Conservation (phyloP, 2,888 invertebrate species). For the Latheticus oryzae region DNA sequence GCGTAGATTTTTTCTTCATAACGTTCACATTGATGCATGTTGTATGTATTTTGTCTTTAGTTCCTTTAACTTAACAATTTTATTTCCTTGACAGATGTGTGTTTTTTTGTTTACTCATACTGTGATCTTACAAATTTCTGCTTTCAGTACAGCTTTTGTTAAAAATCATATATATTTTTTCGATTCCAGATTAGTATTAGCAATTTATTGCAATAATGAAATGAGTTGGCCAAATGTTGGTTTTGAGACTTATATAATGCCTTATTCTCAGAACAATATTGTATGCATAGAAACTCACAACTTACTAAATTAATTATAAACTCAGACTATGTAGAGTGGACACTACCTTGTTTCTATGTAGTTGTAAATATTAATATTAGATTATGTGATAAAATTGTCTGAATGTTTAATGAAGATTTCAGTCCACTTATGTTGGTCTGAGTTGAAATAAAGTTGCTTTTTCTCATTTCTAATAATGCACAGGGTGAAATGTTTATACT, state of each 20-base stretch:
- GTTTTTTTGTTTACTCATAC: conserved; percentile 50
- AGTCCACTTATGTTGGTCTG: conserved; percentile 31
- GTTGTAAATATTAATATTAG: conserved; percentile 29
- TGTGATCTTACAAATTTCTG: conserved; percentile 29
- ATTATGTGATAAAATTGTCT: conserved; percentile 24
- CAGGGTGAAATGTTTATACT: conserved; percentile 58
- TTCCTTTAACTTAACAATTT: conserved; percentile 40
- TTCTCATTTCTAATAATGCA: conserved; percentile 53
- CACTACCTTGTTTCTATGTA: conserved; percentile 26
- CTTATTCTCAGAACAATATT: conserved; percentile 58
- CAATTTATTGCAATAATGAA: conserved; percentile 32
- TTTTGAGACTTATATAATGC: conserved; percentile 46
- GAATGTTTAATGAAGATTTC: conserved; percentile 10
- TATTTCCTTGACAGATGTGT: conserved; percentile 43
- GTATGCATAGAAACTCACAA: conserved; percentile 31
- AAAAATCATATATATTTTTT: conserved; percentile 1
- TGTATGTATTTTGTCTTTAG: conserved; percentile 43
- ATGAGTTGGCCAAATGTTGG: conserved; percentile 38
- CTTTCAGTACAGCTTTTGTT: conserved; percentile 11
- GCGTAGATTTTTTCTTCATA: conserved; percentile 48
- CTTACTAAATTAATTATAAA: conserved; percentile 27
- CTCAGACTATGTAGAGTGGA: conserved; percentile 30
- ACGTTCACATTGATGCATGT: conserved; percentile 49
- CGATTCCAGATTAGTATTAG: conserved; percentile 30
- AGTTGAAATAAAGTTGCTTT: conserved; percentile 22